Evolutionary conservation across 2,888 invertebrate genomes (phyloP).

Genomic region (Drosophila austrosaltans): DNA sequence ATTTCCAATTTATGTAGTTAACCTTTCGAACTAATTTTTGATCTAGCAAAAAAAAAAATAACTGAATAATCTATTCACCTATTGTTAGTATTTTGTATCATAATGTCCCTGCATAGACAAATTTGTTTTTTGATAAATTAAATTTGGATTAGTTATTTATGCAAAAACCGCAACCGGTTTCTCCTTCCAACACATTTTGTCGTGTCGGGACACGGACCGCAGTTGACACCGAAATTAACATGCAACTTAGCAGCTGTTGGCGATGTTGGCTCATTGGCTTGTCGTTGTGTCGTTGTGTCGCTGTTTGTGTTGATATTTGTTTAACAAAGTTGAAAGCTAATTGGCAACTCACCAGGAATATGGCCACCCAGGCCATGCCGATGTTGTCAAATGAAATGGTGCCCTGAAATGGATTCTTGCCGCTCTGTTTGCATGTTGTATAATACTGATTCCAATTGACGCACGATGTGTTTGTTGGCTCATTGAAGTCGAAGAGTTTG

Average conservation of each 20-base stretch:
- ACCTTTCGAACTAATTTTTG: no score
- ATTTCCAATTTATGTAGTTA: no score
- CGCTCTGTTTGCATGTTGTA: slow-evolving; percentile 95
- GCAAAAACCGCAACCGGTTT: neutral
- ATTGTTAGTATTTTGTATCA: no score
- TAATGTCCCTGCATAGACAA: neutral
- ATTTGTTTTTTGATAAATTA: slow-evolving; percentile 2
- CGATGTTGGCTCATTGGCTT: slow-evolving; percentile 8
- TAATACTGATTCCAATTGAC: slow-evolving; percentile 99
- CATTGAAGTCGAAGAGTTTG: slow-evolving; percentile 84
- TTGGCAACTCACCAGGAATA: slow-evolving; percentile 93
- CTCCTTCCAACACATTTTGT: neutral
- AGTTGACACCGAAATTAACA: slow-evolving; percentile 59
- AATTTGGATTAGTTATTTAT: neutral
- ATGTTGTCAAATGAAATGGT: slow-evolving; percentile 99
- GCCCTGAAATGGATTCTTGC: slow-evolving; percentile 98
- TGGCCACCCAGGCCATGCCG: slow-evolving; percentile 99
- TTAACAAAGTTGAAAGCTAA: slow-evolving; percentile 40
- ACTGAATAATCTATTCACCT: no score
- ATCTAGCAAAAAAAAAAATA: no score
- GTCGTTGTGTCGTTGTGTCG: slow-evolving; percentile 15
- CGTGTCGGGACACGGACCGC: slow-evolving; percentile 46
- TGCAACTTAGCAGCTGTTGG: slow-evolving; percentile 41
- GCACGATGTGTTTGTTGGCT: slow-evolving; percentile 90
- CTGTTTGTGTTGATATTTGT: slow-evolving; percentile 56